Evolutionary conservation across 2,113 vertebrate genomes (phyloP), one percentile per base, ranked within the genome.

Genomic region (Amphilophus citrinellus): DNA sequence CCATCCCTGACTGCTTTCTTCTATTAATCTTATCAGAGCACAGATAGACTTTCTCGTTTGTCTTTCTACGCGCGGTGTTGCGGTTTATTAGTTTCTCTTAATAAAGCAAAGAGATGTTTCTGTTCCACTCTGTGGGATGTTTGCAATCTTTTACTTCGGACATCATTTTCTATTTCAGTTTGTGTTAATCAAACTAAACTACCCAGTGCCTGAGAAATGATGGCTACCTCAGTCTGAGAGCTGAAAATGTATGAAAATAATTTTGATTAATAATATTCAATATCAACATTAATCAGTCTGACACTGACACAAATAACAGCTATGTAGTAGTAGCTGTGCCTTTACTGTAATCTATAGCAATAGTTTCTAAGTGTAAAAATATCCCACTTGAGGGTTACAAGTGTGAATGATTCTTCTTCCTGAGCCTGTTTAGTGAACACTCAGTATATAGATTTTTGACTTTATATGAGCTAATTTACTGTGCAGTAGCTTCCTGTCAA

Each of bases 11-110:
- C 81, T 85, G 86, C 63, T 81, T 62, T 89, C 53, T 85, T 88
- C 79, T 79, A 82, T 91, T 87, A 79, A 90, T 91, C 87, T 84
- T 71, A 73, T 87, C 79, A 11, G 61, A 82, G 82, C 65, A 75
- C 63, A 80, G 61, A 91, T 84, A 80, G 35, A 75, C 62, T 63
- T 79, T 61, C 53, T 80, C 10, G 56, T 61, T 59, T 59, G 80
- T 78, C 76, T 86, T 81, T 37, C 35, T 60, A 15, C 61, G 61
- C 56, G 66, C 63, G 44, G 7, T 5, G 44, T 56, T 77, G 71
- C 32, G 9, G 53, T 85, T 84, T 42, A 79, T 63, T 56, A 10
- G 20, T 44, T 65, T 66, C 10, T 75, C 18, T 77, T 61, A 76
- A 77, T 56, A 84, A 82, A 62, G 57, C 17, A 50, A 63, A 56